phyloP scores from a whole-genome alignment of 1,140 invertebrate species.

The Drosophila teissieri region DNA sequence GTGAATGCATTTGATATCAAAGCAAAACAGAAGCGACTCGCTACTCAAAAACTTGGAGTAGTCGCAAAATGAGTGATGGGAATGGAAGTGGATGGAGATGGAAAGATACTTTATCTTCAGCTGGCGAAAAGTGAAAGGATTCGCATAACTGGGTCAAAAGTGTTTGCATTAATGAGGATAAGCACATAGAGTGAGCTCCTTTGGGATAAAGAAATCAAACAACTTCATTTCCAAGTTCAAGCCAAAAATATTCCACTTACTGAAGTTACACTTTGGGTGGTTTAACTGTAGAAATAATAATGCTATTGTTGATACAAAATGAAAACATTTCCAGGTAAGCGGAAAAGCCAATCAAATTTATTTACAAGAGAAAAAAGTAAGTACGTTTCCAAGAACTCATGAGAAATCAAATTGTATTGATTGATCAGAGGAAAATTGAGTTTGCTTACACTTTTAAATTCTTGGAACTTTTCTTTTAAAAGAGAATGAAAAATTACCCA shows the following conservation, averaged over 20 bases:
- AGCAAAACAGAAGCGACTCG: slow-evolving; percentile 50
- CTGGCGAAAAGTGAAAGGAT: slow-evolving; percentile 14
- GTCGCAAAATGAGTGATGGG: slow-evolving; percentile 26
- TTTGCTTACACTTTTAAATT: neutral
- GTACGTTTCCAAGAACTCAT: neutral
- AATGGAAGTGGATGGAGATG: neutral
- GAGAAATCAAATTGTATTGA: neutral
- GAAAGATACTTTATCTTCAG: slow-evolving; percentile 8
- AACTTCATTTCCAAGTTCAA: neutral
- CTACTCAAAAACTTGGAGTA: slow-evolving; percentile 18
- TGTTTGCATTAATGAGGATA: slow-evolving; percentile 31
- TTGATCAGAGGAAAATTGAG: neutral
- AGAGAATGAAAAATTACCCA: neutral
- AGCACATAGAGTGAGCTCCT: slow-evolving; percentile 3
- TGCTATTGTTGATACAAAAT: too few species aligned
- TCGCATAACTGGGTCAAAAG: slow-evolving; percentile 37
- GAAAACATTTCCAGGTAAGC: neutral
- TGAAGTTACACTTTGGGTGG: too few species aligned
- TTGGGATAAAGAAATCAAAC: neutral
- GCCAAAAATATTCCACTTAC: too few species aligned
- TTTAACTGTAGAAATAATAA: too few species aligned
- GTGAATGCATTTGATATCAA: slow-evolving; percentile 80
- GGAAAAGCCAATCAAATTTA: slow-evolving; percentile 1
- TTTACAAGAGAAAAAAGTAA: neutral
- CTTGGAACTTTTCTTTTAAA: too few species aligned